phyloP scores from a whole-genome alignment of 92 coral and sea anemone species.

The Ricordea florida region DNA sequence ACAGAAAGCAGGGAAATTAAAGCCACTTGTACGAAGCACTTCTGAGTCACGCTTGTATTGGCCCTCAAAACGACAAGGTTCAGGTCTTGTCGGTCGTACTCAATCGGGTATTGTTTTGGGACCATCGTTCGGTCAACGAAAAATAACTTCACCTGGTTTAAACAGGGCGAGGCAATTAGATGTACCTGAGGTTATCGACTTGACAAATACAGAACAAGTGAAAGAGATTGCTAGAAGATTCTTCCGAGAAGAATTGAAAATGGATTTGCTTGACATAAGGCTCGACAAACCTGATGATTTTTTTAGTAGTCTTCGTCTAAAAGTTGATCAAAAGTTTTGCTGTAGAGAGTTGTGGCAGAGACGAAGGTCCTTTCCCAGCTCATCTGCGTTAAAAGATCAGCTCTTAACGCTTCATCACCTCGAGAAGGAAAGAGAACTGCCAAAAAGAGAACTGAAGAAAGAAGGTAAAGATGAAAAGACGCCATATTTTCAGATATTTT shows the following conservation, averaged over 20 bases:
- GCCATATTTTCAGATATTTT: neutral
- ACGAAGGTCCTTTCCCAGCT: neutral
- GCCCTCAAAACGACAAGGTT: constrained; percentile 3
- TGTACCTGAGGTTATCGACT: constrained; percentile 15
- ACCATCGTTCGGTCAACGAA: constrained; percentile 20
- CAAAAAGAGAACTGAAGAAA: neutral
- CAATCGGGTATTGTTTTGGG: constrained; percentile 6
- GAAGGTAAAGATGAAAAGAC: neutral
- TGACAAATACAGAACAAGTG: constrained; percentile 16
- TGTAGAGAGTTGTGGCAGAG: constrained; percentile 17
- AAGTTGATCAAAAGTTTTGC: constrained; percentile 6
- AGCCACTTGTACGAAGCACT: neutral
- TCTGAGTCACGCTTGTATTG: neutral
- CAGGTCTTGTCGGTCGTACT: constrained; percentile 9
- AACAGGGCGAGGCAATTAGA: neutral
- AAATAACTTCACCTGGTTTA: constrained; percentile 15
- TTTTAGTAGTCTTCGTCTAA: neutral
- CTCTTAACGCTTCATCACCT: neutral
- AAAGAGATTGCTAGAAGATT: constrained; percentile 11
- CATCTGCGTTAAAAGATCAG: neutral
- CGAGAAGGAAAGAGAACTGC: neutral
- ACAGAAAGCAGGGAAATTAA: neutral
- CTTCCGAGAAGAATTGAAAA: constrained; percentile 23
- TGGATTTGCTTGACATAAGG: constrained; percentile 5
- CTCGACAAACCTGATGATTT: constrained; percentile 10